Base-by-base conservation (phyloP, 1,140 invertebrate species). In the Gryon sp. region DNA sequence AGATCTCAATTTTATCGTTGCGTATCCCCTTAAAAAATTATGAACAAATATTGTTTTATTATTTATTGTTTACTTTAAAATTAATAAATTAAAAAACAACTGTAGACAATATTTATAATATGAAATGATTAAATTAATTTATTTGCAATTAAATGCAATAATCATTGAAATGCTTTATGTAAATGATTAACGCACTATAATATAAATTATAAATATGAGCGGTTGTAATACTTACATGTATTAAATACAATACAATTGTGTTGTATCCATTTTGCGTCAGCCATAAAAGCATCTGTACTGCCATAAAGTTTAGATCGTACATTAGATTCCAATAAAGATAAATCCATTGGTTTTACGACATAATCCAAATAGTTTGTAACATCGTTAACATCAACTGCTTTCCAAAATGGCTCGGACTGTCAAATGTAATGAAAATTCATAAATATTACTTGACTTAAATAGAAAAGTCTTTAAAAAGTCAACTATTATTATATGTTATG, bases 211-310 rank as follows among this genome's bases (percentile, higher is more conserved):
- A 4, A 16, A 16, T 15, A 34, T 34, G 14, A n/a, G 11, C 2
- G 14, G 36, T 50, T 45, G n/a, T n/a, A 26, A 40, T 45, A 90
- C 92, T 89, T 90, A 97, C 95, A 91, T 80, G 95, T 94, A 89
- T 96, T 96, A 80, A 95, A 97, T 26, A 98, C 92, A 80, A 95
- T 92, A 86, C 95, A 95, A 82, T 98, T 97, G 83, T 98, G 96
- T 38, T 96, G 90, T 78, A 98, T 95, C 96, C 96, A 98, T 83
- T 96, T 96, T 0, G 93, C 93, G 84, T 98, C 97, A 4, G 95
- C 92, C 36, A 96, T 89, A 86, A 98, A 97, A 7, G 95, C 94
- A 81, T 97, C 94, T 0, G 95, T 95, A 83, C 93, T 95, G n/a
- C 94, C 93, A 86, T 97, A 98, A n/a, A 92, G 81, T 45, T 93